Percentiles rank a stretch among this genome's conserved stretches.
Evolutionary conservation across 2,113 vertebrate species (phyloP).

Genomic region (sheep (Ovis aries)): DNA sequence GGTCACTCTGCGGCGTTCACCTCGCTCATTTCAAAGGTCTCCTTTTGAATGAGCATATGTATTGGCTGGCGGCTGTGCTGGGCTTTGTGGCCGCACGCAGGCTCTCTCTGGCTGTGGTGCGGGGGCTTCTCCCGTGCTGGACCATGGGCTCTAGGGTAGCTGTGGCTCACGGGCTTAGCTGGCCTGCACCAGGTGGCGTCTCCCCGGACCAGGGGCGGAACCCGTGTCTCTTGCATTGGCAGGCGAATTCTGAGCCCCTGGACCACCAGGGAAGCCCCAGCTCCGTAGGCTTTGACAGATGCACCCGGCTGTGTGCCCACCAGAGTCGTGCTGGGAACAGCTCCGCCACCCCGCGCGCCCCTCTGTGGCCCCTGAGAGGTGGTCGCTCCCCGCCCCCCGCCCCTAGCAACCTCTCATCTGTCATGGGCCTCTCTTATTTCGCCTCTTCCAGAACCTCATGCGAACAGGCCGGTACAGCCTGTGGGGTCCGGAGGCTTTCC

Average conservation of each 20-base stretch:
- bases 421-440: not conserved
- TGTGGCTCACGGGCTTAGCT: not conserved
- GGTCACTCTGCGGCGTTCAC: rapidly evolving
- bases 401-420: not conserved
- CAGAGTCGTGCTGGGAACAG: rapidly evolving
- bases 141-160: not conserved
- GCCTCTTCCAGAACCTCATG: not conserved
- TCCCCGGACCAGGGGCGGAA: not conserved
- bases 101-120: not conserved
- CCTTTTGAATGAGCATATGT: rapidly evolving
- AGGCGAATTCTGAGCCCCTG: not conserved
- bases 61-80: rapidly evolving
- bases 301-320: rapidly evolving
- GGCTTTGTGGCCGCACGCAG: rapidly evolving
- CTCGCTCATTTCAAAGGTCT: no score
- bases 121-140: not conserved
- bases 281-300: rapidly evolving
- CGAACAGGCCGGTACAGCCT: rapidly evolving
- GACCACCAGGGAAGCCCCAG: not conserved
- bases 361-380: rapidly evolving
- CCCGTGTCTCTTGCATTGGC: not conserved
- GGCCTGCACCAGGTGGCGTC: not conserved
- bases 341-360: rapidly evolving
- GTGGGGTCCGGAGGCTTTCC: not conserved
- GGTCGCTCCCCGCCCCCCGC: rapidly evolving